These are phyloP conservation scores for Cydia splendana DNA, from an alignment of 1,140 invertebrate genomes.

Conservation along the genomic window DNA sequence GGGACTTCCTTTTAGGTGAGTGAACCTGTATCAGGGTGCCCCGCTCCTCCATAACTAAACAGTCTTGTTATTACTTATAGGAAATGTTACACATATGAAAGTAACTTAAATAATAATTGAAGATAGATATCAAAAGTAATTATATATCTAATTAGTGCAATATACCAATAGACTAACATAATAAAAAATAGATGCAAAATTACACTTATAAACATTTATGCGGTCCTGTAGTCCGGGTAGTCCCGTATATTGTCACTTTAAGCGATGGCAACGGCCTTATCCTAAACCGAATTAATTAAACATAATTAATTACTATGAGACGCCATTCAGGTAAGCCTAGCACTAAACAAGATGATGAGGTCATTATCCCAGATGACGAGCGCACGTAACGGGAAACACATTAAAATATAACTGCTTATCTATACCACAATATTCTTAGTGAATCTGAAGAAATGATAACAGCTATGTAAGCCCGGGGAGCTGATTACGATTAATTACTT, in stretches of 20 bases:
- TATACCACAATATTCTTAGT: background rate
- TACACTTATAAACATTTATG: too few species aligned
- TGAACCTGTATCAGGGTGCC: too few species aligned
- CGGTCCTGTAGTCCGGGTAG: background rate
- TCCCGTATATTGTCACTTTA: background rate
- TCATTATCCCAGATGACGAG: conserved; percentile 9
- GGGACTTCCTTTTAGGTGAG: too few species aligned
- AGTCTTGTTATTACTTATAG: too few species aligned
- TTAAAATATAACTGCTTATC: conserved; percentile 9
- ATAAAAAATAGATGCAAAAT: background rate
- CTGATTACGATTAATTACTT: background rate
- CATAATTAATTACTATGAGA: conserved; percentile 1
- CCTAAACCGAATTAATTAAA: background rate
- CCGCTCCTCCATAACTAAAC: too few species aligned
- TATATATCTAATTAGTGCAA: too few species aligned
- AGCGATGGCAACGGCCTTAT: background rate
- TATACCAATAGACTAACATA: background rate
- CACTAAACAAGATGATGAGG: background rate
- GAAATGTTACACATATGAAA: too few species aligned
- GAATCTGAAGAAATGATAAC: background rate
- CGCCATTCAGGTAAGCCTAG: background rate
- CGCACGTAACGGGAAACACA: conserved; percentile 6
- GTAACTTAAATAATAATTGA: too few species aligned
- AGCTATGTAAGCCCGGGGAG: background rate
- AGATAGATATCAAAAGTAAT: too few species aligned